Percentiles rank a stretch among this genome's conserved stretches.
Evolutionary conservation across 1,140 invertebrate genomes (phyloP).

Genomic region (Bicyclus anynana): DNA sequence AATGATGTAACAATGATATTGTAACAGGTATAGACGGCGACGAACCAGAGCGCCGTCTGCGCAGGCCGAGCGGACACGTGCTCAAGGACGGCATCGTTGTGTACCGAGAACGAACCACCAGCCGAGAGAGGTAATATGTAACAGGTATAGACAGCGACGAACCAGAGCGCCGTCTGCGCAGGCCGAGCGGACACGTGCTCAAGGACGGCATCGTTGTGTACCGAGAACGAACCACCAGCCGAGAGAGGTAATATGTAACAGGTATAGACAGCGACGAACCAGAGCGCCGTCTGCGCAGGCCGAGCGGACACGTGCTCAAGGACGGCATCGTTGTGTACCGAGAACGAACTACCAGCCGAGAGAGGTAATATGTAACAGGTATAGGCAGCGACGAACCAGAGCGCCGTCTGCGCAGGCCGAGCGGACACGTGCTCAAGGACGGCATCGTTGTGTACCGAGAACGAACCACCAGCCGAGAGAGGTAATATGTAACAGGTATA

Average conservation of each 20-base stretch:
- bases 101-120: conserved; percentile 65
- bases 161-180: conserved; percentile 49
- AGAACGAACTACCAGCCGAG: conserved; percentile 66
- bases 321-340: conserved; percentile 70
- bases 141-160: conserved; percentile 50
- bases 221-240: conserved; percentile 63
- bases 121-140: conserved; percentile 60
- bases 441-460: conserved; percentile 66
- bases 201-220: conserved; percentile 72
- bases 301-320: conserved; percentile 76
- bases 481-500: conserved; percentile 59
- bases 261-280: no score
- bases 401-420: conserved; percentile 41
- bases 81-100: conserved; percentile 74
- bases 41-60: conserved; percentile 48
- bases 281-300: conserved; percentile 21
- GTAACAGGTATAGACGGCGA: conserved; percentile 44
- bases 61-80: conserved; percentile 72
- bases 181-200: conserved; percentile 74
- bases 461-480: conserved; percentile 66
- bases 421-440: conserved; percentile 77
- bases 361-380: conserved; percentile 67
- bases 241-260: conserved; percentile 71
- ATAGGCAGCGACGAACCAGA: no score
- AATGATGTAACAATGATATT: no score